Percentiles rank a stretch among this genome's conserved stretches.
These are phyloP conservation scores for Geothlypis trichas DNA, from an alignment of 2,113 vertebrate species.

Conservation along the genomic window DNA sequence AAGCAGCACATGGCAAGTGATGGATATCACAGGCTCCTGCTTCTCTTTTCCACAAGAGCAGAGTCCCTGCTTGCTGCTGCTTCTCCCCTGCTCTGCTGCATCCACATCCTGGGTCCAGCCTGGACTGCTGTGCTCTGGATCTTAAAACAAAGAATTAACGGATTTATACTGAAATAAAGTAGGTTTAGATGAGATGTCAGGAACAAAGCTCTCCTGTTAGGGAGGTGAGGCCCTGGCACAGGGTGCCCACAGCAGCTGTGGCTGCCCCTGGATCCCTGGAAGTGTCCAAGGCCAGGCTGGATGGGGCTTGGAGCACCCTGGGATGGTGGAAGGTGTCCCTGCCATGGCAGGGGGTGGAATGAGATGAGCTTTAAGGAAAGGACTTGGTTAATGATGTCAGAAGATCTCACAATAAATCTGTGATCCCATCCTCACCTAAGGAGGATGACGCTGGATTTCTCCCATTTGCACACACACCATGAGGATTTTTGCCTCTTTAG, in stretches of 20 bases:
- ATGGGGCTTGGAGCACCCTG: accelerated
- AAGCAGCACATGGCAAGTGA: background rate
- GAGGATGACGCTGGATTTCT: background rate
- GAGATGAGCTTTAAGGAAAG: background rate
- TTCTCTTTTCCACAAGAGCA: background rate
- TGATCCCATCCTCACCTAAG: background rate
- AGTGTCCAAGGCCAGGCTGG: background rate
- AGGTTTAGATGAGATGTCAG: background rate
- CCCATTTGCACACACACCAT: background rate
- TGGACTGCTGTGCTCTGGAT: background rate
- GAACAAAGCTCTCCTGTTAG: background rate
- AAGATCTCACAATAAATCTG: background rate
- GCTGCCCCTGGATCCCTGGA: background rate
- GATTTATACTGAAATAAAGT: background rate
- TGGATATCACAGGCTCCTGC: background rate
- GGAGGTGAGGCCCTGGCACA: background rate
- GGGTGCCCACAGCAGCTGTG: background rate
- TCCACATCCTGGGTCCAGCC: background rate
- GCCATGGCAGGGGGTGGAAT: background rate
- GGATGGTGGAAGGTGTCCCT: accelerated
- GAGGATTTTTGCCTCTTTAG: background rate
- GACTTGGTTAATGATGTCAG: background rate
- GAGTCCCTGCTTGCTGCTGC: background rate
- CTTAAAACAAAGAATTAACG: background rate
- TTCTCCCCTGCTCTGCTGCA: background rate